Base-by-base conservation (phyloP, 2,797 vertebrate species). In the Smutsia gigantea region DNA sequence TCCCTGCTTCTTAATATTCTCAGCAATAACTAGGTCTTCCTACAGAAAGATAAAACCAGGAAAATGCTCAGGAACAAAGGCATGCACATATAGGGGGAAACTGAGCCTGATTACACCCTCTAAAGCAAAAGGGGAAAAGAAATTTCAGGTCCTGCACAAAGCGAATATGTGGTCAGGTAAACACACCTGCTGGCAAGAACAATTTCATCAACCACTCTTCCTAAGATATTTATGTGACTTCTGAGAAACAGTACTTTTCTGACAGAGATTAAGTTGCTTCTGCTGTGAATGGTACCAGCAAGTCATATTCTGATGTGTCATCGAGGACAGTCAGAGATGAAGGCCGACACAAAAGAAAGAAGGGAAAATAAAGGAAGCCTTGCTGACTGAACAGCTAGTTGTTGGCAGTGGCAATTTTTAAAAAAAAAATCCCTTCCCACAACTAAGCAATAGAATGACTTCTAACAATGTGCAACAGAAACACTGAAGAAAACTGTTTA, bases 1-100 rank as follows among this genome's bases (percentile, higher is more conserved):
- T 96, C 90, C 97, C 51, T 71, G 21, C 51, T 96, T 78, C 85
- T 95, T 83, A 97, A 61, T 97, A 81, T 92, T 82, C 37, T 95
- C n/a, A 98, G 97, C 14, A 97, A 97, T 93, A 97, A 68, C 57
- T 93, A 57, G 55, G 82, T 97, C 98, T 98, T 98, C 93, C 94
- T 77, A 72, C 72, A 42, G 0, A 69, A 97, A 97, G 95, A 97
- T 97, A 98, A 98, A 51, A 31, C 53, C 49, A 46, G 63, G 79
- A 97, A 97, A 97, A 94, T 83, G 55, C 34, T 94, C 87, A 51
- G 98, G 91, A 98, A 97, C 83, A 94, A 97, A 97, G 49, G 49
- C 27, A 90, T n/a, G 17, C 13, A 95, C 68, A 95, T 86, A 97
- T 39, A 90, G 72, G 53, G 90, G 96, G 51, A 97, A 96, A 93